Conservation (phyloP, 1,140 invertebrate species). For the Drosophila burlai region DNA sequence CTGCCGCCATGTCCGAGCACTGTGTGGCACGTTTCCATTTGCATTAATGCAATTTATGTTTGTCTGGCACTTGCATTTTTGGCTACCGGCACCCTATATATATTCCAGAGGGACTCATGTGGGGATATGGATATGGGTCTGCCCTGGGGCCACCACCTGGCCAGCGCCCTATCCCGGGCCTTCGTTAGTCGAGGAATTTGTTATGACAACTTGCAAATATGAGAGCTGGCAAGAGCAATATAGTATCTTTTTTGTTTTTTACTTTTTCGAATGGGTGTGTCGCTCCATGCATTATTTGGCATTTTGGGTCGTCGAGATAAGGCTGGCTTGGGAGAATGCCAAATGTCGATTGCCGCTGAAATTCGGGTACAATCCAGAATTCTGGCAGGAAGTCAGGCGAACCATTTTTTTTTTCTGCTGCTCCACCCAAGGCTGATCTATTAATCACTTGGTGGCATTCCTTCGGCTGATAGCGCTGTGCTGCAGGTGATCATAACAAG, state of each 20-base stretch:
- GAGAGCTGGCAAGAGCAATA: conserved; percentile 19
- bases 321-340: conserved; percentile 58
- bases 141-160: conserved; percentile 60
- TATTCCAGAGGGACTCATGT: neutral
- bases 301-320: conserved; percentile 68
- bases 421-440: conserved; percentile 33
- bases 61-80: conserved; percentile 65
- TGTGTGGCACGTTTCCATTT: conserved; percentile 48
- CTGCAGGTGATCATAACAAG: conserved; percentile 71
- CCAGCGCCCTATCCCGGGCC: conserved; percentile 40
- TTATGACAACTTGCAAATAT: conserved; percentile 69
- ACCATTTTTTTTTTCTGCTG: conserved; percentile 6
- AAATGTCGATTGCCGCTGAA: conserved; percentile 33
- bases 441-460: conserved; percentile 44
- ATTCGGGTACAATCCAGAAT: conserved; percentile 22
- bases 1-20: conserved; percentile 10
- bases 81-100: conserved; percentile 57
- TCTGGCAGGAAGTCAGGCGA: conserved; percentile 4
- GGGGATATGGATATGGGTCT: conserved; percentile 23
- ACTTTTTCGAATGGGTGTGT: conserved; percentile 59
- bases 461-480: conserved; percentile 27
- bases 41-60: conserved; percentile 69
- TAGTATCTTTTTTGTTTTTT: conserved; percentile 18
- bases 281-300: conserved; percentile 57
- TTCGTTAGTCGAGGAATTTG: conserved; percentile 70